Evolutionary conservation across 2,113 vertebrate genomes (phyloP).

Genomic region (Hypocryptadius cinnamomeus): DNA sequence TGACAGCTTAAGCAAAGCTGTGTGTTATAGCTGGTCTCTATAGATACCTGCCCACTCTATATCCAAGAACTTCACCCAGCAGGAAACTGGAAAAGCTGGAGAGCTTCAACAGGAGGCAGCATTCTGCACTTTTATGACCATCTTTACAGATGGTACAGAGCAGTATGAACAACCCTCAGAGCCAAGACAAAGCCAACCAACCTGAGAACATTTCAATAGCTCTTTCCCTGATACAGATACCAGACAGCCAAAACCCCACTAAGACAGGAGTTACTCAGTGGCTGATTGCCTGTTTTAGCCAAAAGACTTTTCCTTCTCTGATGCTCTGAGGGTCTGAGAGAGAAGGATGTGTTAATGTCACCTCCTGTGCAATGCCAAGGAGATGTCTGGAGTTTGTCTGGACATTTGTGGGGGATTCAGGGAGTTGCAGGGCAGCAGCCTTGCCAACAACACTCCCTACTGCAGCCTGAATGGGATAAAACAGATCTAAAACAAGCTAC

Average conservation of each 20-base stretch:
- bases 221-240: background rate
- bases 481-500: background rate
- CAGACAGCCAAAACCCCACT: background rate
- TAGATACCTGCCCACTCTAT: rapidly evolving
- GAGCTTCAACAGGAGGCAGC: background rate
- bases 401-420: background rate
- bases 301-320: background rate
- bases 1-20: background rate
- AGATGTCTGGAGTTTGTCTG: background rate
- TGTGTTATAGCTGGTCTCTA: background rate
- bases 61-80: background rate
- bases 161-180: background rate
- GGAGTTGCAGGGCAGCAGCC: background rate
- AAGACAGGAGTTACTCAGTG: too few relatives aligned
- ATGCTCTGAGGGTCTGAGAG: background rate
- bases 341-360: background rate
- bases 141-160: background rate
- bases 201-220: background rate
- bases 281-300: background rate
- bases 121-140: background rate
- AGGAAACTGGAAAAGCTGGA: background rate
- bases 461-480: background rate
- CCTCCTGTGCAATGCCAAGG: background rate
- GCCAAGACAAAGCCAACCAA: background rate
- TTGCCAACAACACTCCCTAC: background rate